A percentile compares a stretch with the other conserved stretches of the same genome.
Conservation (phyloP, 2,888 invertebrate genomes). For the Entomobrya multifasciata region DNA sequence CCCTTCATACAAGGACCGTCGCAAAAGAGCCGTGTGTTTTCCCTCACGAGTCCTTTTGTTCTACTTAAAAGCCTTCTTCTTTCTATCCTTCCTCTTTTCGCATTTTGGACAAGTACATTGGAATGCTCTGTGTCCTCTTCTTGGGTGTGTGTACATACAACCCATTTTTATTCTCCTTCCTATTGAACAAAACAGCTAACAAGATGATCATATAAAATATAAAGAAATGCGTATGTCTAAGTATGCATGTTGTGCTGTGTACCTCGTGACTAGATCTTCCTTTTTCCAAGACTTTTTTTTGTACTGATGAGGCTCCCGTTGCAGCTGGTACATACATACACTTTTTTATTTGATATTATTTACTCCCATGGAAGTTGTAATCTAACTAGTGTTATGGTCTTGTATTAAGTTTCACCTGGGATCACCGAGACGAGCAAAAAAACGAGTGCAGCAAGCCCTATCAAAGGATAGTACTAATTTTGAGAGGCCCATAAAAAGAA, state of each 20-base stretch:
- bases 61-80: conserved; percentile 52
- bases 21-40: conserved; percentile 47
- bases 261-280: conserved; percentile 25
- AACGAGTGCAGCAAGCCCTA: not conserved
- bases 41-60: conserved; percentile 61
- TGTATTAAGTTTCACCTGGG: conserved; percentile 41
- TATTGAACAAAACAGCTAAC: not conserved
- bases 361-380: conserved; percentile 44
- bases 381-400: conserved; percentile 15
- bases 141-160: not conserved
- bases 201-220: not conserved
- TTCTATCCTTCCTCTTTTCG: conserved; percentile 28
- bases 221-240: not conserved
- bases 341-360: conserved; percentile 31
- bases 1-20: conserved; percentile 50
- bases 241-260: not conserved
- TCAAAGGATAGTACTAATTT: conserved; percentile 9
- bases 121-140: not conserved
- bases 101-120: conserved; percentile 35
- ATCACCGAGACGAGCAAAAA: conserved; percentile 4
- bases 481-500: not conserved
- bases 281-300: not conserved
- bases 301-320: not conserved
- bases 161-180: not conserved
- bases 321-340: not conserved